Percentiles rank a stretch among this genome's conserved stretches.
phyloP scores from a whole-genome alignment of 2,113 vertebrate species.

The Merops nubicus region DNA sequence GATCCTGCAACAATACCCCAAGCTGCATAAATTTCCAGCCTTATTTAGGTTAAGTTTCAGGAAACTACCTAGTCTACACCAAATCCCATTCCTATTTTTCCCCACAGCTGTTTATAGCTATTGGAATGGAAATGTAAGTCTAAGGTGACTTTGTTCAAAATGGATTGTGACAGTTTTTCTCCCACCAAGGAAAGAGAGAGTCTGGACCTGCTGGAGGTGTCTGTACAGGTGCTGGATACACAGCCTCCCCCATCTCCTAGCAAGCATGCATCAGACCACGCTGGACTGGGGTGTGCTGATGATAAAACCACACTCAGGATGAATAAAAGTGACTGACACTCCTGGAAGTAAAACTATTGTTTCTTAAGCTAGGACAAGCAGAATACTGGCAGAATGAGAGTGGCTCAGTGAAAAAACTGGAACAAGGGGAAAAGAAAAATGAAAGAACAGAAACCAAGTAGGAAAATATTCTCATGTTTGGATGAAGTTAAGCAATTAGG shows the following conservation, averaged over 20 bases:
- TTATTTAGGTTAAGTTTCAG: neutral
- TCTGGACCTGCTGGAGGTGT: neutral
- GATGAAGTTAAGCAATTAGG: neutral
- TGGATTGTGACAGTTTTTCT: neutral
- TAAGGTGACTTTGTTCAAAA: neutral
- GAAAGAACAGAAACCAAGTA: neutral
- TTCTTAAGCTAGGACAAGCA: neutral
- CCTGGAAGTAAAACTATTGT: neutral
- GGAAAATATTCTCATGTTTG: neutral
- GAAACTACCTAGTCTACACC: neutral
- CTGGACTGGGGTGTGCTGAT: neutral
- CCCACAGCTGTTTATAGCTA: neutral
- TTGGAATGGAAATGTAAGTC: neutral
- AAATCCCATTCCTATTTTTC: neutral
- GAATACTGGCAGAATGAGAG: neutral
- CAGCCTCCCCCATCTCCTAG: neutral
- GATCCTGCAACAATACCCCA: neutral
- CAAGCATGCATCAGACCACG: neutral
- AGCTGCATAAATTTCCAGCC: neutral
- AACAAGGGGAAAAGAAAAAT: neutral
- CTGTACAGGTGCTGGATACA: neutral
- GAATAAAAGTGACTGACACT: neutral
- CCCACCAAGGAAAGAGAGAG: neutral
- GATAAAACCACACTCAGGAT: neutral
- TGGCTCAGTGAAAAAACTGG: neutral